A percentile compares a stretch with the other conserved stretches of the same genome.
Evolutionary conservation across 2,113 vertebrate species (phyloP).

Genomic region (Dipodomys merriami): DNA sequence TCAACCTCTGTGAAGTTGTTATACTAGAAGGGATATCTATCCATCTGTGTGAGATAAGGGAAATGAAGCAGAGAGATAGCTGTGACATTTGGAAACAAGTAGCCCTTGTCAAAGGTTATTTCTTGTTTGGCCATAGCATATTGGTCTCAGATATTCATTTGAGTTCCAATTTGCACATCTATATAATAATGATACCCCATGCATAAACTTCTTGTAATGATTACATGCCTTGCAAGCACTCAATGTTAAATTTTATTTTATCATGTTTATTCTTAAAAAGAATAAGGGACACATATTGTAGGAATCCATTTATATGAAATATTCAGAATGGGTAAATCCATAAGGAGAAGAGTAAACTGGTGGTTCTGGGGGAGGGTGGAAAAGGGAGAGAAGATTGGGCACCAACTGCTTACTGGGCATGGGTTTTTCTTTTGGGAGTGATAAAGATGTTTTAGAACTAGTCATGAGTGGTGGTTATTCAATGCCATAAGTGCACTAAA

Average conservation of each 20-base stretch:
- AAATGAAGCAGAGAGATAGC: background rate
- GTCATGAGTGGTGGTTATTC: background rate
- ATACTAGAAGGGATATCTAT: constrained; percentile 59
- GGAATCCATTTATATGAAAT: background rate
- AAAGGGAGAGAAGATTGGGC: background rate
- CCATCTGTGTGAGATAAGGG: constrained; percentile 66
- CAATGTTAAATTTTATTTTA: background rate
- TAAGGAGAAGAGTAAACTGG: background rate
- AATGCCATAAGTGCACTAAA: background rate
- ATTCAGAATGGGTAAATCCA: background rate
- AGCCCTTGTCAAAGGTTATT: background rate
- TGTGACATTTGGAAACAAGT: constrained; percentile 19
- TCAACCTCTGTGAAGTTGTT: constrained; percentile 66
- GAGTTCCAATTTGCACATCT: constrained; percentile 6
- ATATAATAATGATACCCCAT: background rate
- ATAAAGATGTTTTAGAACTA: background rate
- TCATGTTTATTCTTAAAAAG: constrained; percentile 48
- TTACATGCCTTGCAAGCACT: background rate
- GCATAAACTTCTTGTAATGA: background rate
- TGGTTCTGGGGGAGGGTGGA: background rate
- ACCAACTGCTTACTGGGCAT: background rate
- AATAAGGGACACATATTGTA: background rate
- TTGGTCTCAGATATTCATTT: background rate
- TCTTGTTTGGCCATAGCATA: background rate
- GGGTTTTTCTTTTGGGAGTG: background rate